These are phyloP conservation scores for Otis tarda DNA, from an alignment of 2,113 vertebrate genomes.

Conservation along the genomic window DNA sequence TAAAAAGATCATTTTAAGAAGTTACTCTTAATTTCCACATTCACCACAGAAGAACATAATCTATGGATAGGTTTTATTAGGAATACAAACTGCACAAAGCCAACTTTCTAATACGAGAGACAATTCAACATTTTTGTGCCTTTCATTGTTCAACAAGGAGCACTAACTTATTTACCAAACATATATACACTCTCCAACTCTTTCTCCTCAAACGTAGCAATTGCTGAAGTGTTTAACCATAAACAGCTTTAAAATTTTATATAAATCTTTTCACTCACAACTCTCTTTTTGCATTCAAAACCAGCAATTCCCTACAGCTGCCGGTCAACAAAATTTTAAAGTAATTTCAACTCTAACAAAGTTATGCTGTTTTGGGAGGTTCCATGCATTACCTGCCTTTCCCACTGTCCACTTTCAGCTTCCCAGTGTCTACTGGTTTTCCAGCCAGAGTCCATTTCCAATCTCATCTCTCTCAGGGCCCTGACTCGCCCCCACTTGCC, in stretches of 20 bases:
- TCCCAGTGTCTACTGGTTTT: neutral
- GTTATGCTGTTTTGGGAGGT: rapidly evolving
- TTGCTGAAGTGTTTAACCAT: neutral
- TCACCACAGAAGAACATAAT: neutral
- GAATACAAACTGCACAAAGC: neutral
- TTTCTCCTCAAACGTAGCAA: neutral
- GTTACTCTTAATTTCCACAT: neutral
- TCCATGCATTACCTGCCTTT: neutral
- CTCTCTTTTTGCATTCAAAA: neutral
- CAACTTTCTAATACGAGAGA: neutral
- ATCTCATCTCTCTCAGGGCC: neutral
- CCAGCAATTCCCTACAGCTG: neutral
- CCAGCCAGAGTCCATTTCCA: neutral
- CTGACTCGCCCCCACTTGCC: neutral
- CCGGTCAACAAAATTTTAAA: neutral
- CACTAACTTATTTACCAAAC: neutral
- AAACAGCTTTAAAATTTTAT: neutral
- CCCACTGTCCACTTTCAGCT: neutral
- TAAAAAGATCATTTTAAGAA: neutral
- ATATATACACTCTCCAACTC: neutral
- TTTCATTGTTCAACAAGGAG: neutral
- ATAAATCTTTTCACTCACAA: neutral
- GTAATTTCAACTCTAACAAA: neutral
- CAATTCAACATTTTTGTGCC: neutral
- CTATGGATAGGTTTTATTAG: neutral